Base-by-base conservation (phyloP, 2,797 vertebrate genomes). In the Bradypodion pumilum region DNA sequence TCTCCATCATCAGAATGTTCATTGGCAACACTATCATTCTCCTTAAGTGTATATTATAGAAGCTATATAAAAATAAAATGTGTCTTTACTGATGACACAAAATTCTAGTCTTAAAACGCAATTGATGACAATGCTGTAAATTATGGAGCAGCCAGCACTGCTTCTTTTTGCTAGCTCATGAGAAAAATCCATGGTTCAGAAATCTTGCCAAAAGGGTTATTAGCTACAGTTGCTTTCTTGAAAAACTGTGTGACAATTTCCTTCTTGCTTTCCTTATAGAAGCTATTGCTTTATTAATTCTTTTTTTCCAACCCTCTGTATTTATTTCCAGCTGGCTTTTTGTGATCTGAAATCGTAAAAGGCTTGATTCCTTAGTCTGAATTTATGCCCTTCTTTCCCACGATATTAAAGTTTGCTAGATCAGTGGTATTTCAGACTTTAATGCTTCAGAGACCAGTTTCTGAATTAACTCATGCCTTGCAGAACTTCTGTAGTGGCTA, bases 131-230 rank as follows among this genome's bases (percentile, higher is more conserved):
- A 52, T 89, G 68, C 75, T 25, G 81, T 89, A 86, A 92, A 93
- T 91, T 0, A 1, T 25, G 0, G 52, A 25, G 56, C 13, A 87
- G 62, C 84, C 65, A 68, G 78, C 75, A 60, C 74, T 68, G 59
- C 87, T 91, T 93, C 77, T 85, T 85, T 85, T 86, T 90, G 93
- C 91, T 90, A 91, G 86, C 86, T 88, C 91, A 94, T 89, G 92
- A 93, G 87, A 93, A 94, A 93, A 88, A 85, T 46, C 32, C 85
- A 89, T 88, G 91, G 83, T 90, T 92, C 90, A 88, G 83, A 88
- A 86, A 86, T 86, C 80, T 87, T 84, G 82, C 87, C 87, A 62
- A 2, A 84, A 65, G 82, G 85, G 19, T 73, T 94, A 78, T 46
- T 83, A 78, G 56, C 8, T 0, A 80, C 76, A 59, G 77, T 88